phyloP scores from a whole-genome alignment of 2,797 vertebrate genomes.

The Psittacula echo region DNA sequence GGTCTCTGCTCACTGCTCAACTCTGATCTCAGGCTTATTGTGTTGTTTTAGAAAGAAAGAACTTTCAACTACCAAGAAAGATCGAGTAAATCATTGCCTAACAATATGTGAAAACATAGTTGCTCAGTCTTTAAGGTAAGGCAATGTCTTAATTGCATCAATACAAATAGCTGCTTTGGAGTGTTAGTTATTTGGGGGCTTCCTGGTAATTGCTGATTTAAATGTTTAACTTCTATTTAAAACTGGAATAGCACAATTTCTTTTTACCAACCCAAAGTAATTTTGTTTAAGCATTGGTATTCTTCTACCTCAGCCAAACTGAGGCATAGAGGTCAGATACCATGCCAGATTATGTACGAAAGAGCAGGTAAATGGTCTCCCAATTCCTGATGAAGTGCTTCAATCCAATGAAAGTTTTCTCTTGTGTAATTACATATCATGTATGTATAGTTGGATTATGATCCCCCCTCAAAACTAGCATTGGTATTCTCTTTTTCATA shows the following conservation, averaged over 20 bases:
- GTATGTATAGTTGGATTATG: not conserved
- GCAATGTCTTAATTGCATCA: not conserved
- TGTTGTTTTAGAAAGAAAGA: conserved; percentile 92
- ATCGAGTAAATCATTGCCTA: conserved; percentile 94
- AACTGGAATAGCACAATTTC: not conserved
- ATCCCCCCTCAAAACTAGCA: not conserved
- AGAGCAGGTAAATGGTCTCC: not conserved
- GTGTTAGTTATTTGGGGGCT: not conserved
- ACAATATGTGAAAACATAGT: conserved; percentile 99
- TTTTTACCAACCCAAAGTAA: not conserved
- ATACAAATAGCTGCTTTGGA: not conserved
- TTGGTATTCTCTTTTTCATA: not conserved
- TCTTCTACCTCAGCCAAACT: not conserved
- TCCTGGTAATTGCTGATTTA: not conserved
- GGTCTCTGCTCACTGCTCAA: not conserved
- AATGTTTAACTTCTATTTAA: not conserved
- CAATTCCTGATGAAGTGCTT: not conserved
- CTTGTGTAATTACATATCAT: not conserved
- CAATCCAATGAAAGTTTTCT: not conserved
- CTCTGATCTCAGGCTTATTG: not conserved
- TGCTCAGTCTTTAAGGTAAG: conserved; percentile 94
- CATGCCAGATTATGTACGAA: not conserved
- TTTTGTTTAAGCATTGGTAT: not conserved
- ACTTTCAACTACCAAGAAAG: conserved; percentile 94
- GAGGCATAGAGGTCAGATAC: not conserved